Evolutionary conservation across 2,113 vertebrate species (phyloP).

Genomic region (Myotis yumanensis): DNA sequence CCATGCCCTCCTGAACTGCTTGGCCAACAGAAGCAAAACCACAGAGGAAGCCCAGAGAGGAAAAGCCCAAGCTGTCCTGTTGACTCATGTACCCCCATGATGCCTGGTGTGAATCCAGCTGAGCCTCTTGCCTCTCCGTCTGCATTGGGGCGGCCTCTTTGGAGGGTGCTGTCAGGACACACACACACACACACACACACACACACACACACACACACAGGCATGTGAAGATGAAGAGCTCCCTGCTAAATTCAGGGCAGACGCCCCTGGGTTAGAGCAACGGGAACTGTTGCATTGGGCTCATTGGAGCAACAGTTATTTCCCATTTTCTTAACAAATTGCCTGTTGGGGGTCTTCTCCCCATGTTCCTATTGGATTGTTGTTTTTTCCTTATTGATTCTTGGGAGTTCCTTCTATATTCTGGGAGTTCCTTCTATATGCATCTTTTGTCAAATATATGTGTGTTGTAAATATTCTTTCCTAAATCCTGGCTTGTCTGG

Average conservation of each 20-base stretch:
- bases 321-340: neutral
- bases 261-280: neutral
- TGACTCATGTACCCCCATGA: conserved; percentile 37
- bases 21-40: neutral
- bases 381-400: neutral
- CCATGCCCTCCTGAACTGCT: neutral
- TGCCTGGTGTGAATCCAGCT: neutral
- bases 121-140: neutral
- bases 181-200: neutral
- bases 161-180: neutral
- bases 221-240: neutral
- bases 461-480: neutral
- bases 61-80: neutral
- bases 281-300: fast-evolving
- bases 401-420: neutral
- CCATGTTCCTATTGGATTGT: neutral
- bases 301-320: neutral
- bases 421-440: neutral
- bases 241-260: too few species aligned
- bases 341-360: neutral
- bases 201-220: neutral
- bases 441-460: neutral
- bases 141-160: neutral
- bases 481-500: neutral
- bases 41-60: neutral